Conservation (phyloP, 2,113 vertebrate genomes). For the Siphamia tubifer region DNA sequence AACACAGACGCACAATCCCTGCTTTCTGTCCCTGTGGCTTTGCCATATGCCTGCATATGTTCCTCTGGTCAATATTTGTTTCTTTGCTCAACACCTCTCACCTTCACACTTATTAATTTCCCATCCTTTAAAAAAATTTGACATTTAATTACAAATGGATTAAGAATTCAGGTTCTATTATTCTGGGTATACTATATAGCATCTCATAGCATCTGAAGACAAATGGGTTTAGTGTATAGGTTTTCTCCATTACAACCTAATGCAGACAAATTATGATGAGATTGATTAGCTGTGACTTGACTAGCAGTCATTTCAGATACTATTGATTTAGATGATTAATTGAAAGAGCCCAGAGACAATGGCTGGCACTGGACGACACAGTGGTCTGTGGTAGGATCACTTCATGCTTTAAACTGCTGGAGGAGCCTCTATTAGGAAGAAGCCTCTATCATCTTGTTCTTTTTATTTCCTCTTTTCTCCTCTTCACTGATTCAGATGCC, state of each 20-base stretch:
- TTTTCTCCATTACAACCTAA: slow-evolving; percentile 39
- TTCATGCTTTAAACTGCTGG: slow-evolving; percentile 24
- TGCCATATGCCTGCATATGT: background rate
- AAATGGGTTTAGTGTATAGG: slow-evolving; percentile 11
- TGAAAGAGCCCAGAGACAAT: slow-evolving; percentile 30
- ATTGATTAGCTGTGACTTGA: slow-evolving; percentile 30
- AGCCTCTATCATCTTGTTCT: slow-evolving; percentile 25
- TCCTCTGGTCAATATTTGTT: slow-evolving; percentile 53
- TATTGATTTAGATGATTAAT: background rate
- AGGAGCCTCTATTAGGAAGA: slow-evolving; percentile 9
- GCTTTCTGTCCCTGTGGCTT: background rate
- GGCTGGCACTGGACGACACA: background rate
- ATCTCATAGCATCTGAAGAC: slow-evolving; percentile 29
- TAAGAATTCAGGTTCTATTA: slow-evolving; percentile 30
- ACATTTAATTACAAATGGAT: slow-evolving; percentile 64
- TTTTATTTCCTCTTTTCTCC: slow-evolving; percentile 30
- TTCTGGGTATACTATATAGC: background rate
- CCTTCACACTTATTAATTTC: slow-evolving; percentile 42
- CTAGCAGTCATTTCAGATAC: background rate
- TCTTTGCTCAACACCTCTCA: slow-evolving; percentile 21
- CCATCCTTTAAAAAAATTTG: slow-evolving; percentile 49
- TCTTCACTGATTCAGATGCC: slow-evolving; percentile 37
- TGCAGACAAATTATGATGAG: slow-evolving; percentile 32
- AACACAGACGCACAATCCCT: slow-evolving; percentile 29
- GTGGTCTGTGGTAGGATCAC: slow-evolving; percentile 6